Evolutionary conservation across 2,888 invertebrate species (phyloP).

Genomic region (Nymphalis polychloros): DNA sequence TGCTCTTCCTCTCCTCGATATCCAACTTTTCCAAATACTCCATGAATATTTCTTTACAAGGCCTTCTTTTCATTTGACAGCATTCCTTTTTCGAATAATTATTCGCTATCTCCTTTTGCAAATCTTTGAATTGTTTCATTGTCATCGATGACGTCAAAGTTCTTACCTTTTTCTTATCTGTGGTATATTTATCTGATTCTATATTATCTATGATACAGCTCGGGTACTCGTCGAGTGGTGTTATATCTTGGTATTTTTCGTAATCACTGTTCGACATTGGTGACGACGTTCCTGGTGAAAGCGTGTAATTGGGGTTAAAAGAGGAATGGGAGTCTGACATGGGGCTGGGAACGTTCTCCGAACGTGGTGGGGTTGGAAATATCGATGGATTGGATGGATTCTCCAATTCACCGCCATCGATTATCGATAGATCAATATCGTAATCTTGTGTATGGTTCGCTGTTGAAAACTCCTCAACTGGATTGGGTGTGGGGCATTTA

Average conservation of each 20-base stretch:
- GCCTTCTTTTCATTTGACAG: slow-evolving; percentile 54
- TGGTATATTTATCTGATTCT: slow-evolving; percentile 33
- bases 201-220: slow-evolving; percentile 35
- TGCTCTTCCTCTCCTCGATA: slow-evolving; percentile 49
- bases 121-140: slow-evolving; percentile 63
- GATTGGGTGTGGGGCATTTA: slow-evolving; percentile 11
- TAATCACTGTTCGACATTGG: slow-evolving; percentile 58
- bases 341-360: slow-evolving; percentile 61
- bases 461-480: slow-evolving; percentile 21
- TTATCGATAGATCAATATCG: slow-evolving; percentile 20
- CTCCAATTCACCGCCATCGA: slow-evolving; percentile 32
- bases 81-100: slow-evolving; percentile 64
- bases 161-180: slow-evolving; percentile 33
- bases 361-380: slow-evolving; percentile 63
- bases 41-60: slow-evolving; percentile 58
- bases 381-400: slow-evolving; percentile 37
- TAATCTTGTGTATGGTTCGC: slow-evolving; percentile 15
- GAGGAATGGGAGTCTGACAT: slow-evolving; percentile 54
- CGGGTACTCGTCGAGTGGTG: slow-evolving; percentile 47
- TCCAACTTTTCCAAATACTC: slow-evolving; percentile 55
- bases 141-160: slow-evolving; percentile 35
- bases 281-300: slow-evolving; percentile 58
- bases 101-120: slow-evolving; percentile 62
- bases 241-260: slow-evolving; percentile 64
- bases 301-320: slow-evolving; percentile 52